These are phyloP conservation scores for Drosophila tristis DNA, from an alignment of 1,140 invertebrate species.

Conservation along the genomic window DNA sequence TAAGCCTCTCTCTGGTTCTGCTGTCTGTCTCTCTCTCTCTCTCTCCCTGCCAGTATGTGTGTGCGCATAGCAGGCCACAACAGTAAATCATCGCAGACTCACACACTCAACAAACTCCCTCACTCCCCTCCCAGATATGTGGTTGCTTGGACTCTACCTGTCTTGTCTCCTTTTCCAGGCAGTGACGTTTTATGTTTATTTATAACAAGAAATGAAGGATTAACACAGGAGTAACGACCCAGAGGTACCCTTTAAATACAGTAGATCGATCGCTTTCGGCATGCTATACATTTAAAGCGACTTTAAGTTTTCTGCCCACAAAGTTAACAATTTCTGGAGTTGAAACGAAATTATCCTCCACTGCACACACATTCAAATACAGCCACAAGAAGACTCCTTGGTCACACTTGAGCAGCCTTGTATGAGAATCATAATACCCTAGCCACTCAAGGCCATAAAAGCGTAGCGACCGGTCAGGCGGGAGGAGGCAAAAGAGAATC, in stretches of 20 bases:
- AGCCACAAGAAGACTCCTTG: slow-evolving; percentile 8
- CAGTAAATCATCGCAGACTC: slow-evolving; percentile 69
- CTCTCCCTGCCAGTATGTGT: slow-evolving; percentile 11
- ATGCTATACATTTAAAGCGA: background rate
- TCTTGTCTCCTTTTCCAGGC: slow-evolving; percentile 21
- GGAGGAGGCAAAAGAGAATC: slow-evolving; percentile 15
- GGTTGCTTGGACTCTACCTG: slow-evolving; percentile 33
- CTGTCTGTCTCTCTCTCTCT: slow-evolving; percentile 15
- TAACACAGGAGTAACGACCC: background rate
- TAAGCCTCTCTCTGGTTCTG: slow-evolving; percentile 10
- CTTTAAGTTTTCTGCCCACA: slow-evolving; percentile 16
- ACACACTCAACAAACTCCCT: slow-evolving; percentile 15
- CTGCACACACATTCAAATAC: slow-evolving; percentile 9
- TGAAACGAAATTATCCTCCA: slow-evolving; percentile 5
- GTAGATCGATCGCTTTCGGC: background rate
- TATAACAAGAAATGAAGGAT: slow-evolving; percentile 23
- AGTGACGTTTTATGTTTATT: slow-evolving; percentile 54
- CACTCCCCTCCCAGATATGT: slow-evolving; percentile 6
- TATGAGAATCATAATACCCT: slow-evolving; percentile 56
- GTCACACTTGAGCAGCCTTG: slow-evolving; percentile 34
- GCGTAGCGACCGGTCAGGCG: slow-evolving; percentile 9
- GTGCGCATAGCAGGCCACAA: slow-evolving; percentile 64
- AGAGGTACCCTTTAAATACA: slow-evolving; percentile 5
- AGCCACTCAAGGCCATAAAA: slow-evolving; percentile 53
- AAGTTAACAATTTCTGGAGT: slow-evolving; percentile 34